Conservation (phyloP, 2,113 vertebrate species). For the Crotalus helleri region DNA sequence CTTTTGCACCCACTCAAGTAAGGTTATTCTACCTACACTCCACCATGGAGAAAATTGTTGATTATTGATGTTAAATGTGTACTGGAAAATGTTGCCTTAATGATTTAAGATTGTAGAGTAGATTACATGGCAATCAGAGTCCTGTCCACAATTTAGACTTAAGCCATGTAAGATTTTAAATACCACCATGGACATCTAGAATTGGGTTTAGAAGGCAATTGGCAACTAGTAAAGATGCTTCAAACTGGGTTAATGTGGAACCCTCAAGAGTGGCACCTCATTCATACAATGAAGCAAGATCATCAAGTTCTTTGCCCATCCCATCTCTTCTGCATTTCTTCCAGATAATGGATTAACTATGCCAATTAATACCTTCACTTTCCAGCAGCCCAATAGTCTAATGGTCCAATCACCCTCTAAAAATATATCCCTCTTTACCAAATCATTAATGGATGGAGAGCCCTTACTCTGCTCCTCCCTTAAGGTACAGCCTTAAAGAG, state of each 20-base stretch:
- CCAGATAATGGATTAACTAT: neutral
- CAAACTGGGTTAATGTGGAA: neutral
- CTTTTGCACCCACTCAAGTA: neutral
- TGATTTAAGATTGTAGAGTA: neutral
- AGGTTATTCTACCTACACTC: neutral
- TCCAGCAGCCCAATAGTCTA: neutral
- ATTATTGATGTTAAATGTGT: neutral
- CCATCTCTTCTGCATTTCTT: too few relatives aligned
- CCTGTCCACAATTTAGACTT: neutral
- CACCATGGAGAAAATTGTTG: neutral
- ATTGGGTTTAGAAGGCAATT: neutral
- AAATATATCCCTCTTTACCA: neutral
- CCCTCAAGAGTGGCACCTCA: neutral
- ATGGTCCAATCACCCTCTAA: neutral
- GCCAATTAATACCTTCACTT: neutral
- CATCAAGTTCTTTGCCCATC: neutral
- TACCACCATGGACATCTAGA: neutral
- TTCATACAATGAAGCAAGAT: neutral
- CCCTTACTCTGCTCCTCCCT: neutral
- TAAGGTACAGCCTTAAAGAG: neutral
- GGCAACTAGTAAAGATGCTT: neutral
- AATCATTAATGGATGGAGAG: neutral
- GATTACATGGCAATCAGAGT: neutral
- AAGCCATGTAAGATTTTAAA: neutral
- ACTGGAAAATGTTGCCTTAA: neutral